A percentile compares a stretch with the other conserved stretches of the same genome.
These are phyloP conservation scores for Anabacerthia variegaticeps DNA, from an alignment of 2,797 vertebrate species.

Conservation along the genomic window DNA sequence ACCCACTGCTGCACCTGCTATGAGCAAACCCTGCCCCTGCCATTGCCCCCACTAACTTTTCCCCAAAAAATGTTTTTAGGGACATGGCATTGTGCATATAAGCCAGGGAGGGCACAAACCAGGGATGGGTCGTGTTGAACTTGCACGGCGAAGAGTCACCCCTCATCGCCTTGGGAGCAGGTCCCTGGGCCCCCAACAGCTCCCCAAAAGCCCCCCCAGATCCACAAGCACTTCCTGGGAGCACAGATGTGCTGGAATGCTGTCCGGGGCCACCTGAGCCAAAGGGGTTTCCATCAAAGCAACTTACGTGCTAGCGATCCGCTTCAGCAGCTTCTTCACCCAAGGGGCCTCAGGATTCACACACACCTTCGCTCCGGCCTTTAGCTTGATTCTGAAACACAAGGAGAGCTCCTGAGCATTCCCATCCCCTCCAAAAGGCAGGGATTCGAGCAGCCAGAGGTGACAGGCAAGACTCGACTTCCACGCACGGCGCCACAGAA, in stretches of 20 bases:
- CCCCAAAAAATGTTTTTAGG: rapidly evolving
- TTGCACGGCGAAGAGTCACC: rapidly evolving
- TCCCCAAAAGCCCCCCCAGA: rapidly evolving
- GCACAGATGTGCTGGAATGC: rapidly evolving
- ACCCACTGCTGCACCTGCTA: rapidly evolving
- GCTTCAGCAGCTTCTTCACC: conserved; percentile 66
- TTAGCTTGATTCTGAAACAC: conserved; percentile 40
- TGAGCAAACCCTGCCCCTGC: not conserved
- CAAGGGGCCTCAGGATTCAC: conserved; percentile 33
- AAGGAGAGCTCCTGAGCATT: not conserved
- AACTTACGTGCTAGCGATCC: conserved; percentile 54
- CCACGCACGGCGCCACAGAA: rapidly evolving
- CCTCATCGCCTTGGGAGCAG: rapidly evolving
- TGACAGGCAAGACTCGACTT: not conserved
- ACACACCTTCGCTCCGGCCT: conserved; percentile 8
- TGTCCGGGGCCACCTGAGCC: not conserved
- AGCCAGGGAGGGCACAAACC: rapidly evolving
- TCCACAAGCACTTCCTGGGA: rapidly evolving
- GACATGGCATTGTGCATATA: rapidly evolving
- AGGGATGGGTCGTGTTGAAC: rapidly evolving
- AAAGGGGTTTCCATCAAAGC: not conserved
- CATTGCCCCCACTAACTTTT: rapidly evolving
- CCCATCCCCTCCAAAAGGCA: not conserved
- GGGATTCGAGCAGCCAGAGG: not conserved
- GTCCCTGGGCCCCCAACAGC: not conserved